A percentile compares a stretch with the other conserved stretches of the same genome.
Evolutionary conservation across 2,113 vertebrate species (phyloP).

Genomic region (Microcebus griseorufus): DNA sequence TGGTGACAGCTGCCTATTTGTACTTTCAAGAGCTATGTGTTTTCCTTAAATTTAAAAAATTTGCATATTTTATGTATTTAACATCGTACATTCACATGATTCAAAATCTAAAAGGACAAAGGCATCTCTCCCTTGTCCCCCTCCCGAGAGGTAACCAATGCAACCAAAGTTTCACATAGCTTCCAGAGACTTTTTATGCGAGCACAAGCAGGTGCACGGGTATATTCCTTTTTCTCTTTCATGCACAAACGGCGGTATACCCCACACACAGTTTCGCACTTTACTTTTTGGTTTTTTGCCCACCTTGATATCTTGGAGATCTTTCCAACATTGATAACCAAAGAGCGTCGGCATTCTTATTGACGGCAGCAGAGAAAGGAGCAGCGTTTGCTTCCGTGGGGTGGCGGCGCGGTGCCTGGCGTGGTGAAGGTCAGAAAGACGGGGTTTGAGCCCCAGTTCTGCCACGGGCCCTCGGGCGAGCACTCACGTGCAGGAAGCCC

Average conservation of each 20-base stretch:
- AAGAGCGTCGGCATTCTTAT: not conserved
- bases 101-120: not conserved
- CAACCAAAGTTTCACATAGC: not conserved
- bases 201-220: accelerated
- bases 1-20: accelerated
- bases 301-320: not conserved
- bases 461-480: not conserved
- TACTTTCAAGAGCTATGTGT: not conserved
- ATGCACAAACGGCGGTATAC: not conserved
- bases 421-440: not conserved
- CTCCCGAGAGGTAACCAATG: not conserved
- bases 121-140: not conserved
- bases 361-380: not conserved
- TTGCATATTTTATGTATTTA: not conserved
- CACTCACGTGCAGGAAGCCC: not conserved
- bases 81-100: not conserved
- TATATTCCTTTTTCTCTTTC: not conserved
- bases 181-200: not conserved
- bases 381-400: accelerated
- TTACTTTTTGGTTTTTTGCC: not conserved
- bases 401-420: not conserved
- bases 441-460: not conserved
- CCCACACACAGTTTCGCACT: too few relatives aligned
- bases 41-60: not conserved
- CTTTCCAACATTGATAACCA: not conserved